These are phyloP conservation scores for Cavia aperea DNA, from an alignment of 2,113 vertebrate species.

Conservation along the genomic window DNA sequence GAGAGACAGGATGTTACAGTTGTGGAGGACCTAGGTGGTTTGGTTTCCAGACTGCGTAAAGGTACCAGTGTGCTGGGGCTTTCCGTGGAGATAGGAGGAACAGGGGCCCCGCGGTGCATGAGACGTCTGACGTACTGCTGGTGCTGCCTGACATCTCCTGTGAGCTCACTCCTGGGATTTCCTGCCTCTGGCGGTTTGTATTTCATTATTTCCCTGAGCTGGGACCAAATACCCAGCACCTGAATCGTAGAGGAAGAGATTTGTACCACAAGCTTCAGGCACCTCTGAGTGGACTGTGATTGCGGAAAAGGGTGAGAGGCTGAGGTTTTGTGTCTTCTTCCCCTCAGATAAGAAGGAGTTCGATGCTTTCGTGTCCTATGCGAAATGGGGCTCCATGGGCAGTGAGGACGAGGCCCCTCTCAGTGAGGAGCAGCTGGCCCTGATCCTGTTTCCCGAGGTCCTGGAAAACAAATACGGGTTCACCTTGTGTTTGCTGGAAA, in stretches of 20 bases:
- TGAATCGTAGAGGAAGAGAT: neutral
- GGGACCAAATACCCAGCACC: neutral
- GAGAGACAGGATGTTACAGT: neutral
- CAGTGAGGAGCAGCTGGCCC: conserved; percentile 76
- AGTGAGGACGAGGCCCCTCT: conserved; percentile 21
- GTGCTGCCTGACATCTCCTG: neutral
- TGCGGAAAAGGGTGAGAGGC: neutral
- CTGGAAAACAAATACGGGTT: conserved; percentile 87
- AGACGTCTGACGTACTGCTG: neutral
- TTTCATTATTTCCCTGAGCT: neutral
- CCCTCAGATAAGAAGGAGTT: conserved; percentile 83
- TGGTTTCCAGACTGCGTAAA: neutral
- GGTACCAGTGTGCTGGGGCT: neutral
- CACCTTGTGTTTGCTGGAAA: conserved; percentile 85
- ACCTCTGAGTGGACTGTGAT: neutral
- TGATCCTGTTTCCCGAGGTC: conserved; percentile 78
- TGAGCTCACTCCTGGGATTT: neutral
- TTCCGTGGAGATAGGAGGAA: neutral
- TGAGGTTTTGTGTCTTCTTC: neutral
- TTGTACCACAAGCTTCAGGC: neutral
- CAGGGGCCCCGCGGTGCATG: rapidly evolving
- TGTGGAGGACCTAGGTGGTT: neutral
- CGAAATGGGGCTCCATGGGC: conserved; percentile 65
- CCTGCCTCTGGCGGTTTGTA: neutral
- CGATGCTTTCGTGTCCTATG: conserved; percentile 87